Percentiles rank a stretch among this genome's conserved stretches.
These are phyloP conservation scores for Sebastiscus albofasciatus DNA, from an alignment of 2,797 vertebrate species.

Conservation along the genomic window DNA sequence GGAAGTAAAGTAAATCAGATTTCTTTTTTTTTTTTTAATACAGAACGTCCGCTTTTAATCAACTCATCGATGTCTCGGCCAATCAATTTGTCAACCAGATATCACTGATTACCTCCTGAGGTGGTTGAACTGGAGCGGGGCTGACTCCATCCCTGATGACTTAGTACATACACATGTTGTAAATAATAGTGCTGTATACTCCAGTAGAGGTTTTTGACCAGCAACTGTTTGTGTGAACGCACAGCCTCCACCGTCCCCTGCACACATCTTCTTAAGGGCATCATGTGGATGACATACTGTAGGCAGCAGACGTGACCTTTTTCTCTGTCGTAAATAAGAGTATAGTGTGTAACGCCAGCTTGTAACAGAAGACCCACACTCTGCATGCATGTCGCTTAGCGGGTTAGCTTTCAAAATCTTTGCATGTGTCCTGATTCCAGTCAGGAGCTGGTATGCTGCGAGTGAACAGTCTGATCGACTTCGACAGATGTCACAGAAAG, in stretches of 20 bases:
- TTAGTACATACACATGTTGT: constrained; percentile 66
- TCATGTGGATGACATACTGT: constrained; percentile 58
- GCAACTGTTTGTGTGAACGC: constrained; percentile 73
- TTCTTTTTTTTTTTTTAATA: constrained; percentile 2
- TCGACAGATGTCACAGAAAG: constrained; percentile 46
- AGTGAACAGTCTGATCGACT: constrained; percentile 47
- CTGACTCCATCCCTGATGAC: constrained; percentile 51
- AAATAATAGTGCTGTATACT: constrained; percentile 74
- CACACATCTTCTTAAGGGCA: constrained; percentile 55
- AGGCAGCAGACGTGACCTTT: constrained; percentile 67
- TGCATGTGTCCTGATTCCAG: constrained; percentile 74
- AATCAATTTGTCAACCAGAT: constrained; percentile 12
- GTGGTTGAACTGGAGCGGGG: constrained; percentile 54
- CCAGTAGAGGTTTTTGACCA: constrained; percentile 76
- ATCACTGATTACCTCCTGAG: constrained; percentile 24
- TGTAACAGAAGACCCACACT: constrained; percentile 70
- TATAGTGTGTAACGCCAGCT: constrained; percentile 63
- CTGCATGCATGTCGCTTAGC: constrained; percentile 69
- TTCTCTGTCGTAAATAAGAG: constrained; percentile 64
- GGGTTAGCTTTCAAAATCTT: constrained; percentile 70
- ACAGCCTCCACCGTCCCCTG: constrained; percentile 53
- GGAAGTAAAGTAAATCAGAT: constrained; percentile 2
- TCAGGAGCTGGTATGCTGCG: constrained; percentile 56
- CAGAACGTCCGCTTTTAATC: not conserved
- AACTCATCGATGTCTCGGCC: not conserved